Percentiles rank a stretch among this genome's conserved stretches.
Evolutionary conservation across 2,113 vertebrate genomes (phyloP).

Genomic region (Brachyistius frenatus): DNA sequence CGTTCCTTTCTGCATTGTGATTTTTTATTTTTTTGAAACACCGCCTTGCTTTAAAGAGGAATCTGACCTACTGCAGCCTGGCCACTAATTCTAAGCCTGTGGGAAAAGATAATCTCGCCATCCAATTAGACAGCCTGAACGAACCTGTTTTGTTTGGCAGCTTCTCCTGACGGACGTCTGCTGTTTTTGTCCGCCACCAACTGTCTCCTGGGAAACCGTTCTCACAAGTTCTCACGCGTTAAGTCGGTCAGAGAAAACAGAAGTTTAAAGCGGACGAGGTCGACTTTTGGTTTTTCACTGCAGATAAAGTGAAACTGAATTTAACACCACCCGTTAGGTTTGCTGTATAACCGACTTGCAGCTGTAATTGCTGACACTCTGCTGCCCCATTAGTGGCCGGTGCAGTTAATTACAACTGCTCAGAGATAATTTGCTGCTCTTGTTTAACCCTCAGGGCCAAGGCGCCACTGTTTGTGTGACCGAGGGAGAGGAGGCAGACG

Average conservation of each 20-base stretch:
- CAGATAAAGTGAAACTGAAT: background rate
- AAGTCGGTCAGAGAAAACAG: background rate
- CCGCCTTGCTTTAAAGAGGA: constrained; percentile 30
- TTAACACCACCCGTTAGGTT: too few relatives aligned
- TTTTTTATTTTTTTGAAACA: too few relatives aligned
- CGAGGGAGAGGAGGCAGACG: constrained; percentile 63
- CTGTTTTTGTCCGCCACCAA: constrained; percentile 13
- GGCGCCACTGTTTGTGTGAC: constrained; percentile 2
- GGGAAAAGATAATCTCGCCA: constrained; percentile 70
- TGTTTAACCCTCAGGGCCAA: constrained; percentile 30
- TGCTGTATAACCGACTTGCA: background rate
- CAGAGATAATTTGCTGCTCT: constrained; percentile 15
- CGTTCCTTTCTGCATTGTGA: too few relatives aligned
- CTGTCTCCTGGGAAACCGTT: background rate
- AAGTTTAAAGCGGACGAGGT: too few relatives aligned
- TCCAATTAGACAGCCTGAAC: constrained; percentile 73
- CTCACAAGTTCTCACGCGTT: background rate
- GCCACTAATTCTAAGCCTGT: constrained; percentile 65
- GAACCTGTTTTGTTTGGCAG: constrained; percentile 64
- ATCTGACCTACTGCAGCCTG: constrained; percentile 60
- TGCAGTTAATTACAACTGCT: constrained; percentile 25
- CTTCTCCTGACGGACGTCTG: constrained; percentile 9
- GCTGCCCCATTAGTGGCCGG: background rate
- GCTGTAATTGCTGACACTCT: constrained; percentile 1
- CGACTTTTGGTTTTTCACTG: too few relatives aligned